These are phyloP conservation scores for Callorhinus ursinus DNA, from an alignment of 2,113 vertebrate species.

Conservation along the genomic window DNA sequence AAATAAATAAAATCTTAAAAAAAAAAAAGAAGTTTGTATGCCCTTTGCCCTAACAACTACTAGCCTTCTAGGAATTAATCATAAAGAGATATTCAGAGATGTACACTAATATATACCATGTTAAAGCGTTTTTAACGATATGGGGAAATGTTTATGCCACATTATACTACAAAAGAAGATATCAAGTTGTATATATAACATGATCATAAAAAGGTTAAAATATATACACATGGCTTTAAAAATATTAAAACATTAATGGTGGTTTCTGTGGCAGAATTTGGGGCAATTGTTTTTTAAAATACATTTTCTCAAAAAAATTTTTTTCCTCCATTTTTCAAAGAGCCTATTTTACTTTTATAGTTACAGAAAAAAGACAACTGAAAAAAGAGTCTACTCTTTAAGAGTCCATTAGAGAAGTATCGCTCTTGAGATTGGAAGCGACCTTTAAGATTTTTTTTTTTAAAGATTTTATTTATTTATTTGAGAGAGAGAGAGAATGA, in stretches of 20 bases:
- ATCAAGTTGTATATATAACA: background rate
- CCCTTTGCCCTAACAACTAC: background rate
- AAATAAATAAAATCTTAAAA: too few species aligned
- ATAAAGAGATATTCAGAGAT: background rate
- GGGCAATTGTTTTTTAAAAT: background rate
- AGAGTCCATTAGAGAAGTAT: background rate
- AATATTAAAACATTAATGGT: background rate
- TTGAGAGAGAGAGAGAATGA: too few species aligned
- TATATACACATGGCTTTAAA: background rate
- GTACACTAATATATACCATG: background rate
- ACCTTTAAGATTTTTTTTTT: slow-evolving; percentile 44
- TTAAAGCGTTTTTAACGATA: background rate
- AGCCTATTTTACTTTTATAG: background rate
- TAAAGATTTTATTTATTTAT: too few species aligned
- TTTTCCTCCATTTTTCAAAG: background rate
- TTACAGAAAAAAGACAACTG: background rate
- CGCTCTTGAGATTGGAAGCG: background rate
- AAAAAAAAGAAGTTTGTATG: background rate
- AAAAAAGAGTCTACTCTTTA: background rate
- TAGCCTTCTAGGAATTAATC: background rate
- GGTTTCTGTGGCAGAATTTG: background rate
- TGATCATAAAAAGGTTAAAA: background rate
- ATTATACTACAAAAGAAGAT: background rate
- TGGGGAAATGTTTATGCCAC: background rate
- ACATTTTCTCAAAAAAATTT: background rate